A percentile compares a stretch with the other conserved stretches of the same genome.
Conservation (phyloP, 2,113 vertebrate genomes). For the Mesembrinibis cayennensis region DNA sequence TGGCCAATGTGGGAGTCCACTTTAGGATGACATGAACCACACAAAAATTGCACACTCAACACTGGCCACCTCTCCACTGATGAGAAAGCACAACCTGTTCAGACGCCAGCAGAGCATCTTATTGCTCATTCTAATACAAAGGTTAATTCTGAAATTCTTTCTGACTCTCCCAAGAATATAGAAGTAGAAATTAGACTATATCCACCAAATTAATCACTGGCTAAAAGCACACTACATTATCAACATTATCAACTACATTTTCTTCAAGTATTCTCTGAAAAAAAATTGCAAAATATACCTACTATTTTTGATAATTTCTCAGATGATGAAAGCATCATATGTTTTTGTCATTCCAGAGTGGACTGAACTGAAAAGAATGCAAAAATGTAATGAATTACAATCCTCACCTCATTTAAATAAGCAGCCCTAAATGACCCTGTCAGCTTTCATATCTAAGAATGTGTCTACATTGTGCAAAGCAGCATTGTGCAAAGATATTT, state of each 20-base stretch:
- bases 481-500: neutral
- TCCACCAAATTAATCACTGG: neutral
- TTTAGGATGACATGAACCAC: neutral
- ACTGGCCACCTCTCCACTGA: neutral
- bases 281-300: neutral
- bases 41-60: neutral
- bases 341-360: neutral
- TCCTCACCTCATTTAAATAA: neutral
- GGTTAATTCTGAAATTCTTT: neutral
- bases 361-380: neutral
- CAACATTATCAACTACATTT: neutral
- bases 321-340: neutral
- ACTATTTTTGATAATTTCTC: neutral
- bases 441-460: neutral
- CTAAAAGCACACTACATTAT: neutral
- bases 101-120: neutral
- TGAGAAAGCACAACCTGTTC: neutral
- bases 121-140: neutral
- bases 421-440: neutral
- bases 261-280: neutral
- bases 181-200: neutral
- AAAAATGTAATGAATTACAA: neutral
- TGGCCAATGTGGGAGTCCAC: accelerated
- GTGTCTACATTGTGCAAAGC: neutral
- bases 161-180: neutral